Conservation (phyloP, 2,888 invertebrate species). For the Nemotelus pantherinus region DNA sequence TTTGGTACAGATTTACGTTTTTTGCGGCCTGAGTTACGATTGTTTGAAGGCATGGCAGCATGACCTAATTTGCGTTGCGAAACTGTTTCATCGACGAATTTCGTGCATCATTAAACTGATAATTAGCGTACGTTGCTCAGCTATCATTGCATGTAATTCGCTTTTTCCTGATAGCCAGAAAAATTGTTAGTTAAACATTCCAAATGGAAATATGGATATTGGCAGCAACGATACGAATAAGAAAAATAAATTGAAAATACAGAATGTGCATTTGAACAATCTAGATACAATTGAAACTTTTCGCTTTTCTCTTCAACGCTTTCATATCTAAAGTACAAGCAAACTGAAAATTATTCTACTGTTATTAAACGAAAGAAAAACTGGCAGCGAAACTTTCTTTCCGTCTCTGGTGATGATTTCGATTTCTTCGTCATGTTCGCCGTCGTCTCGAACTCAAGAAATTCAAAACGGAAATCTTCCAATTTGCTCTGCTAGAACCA, state of each 20-base stretch:
- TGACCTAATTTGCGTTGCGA: no score
- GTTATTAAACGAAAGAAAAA: conserved; percentile 11
- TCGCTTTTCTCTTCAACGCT: not conserved
- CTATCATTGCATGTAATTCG: not conserved
- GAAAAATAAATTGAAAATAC: not conserved
- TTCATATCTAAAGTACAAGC: conserved; percentile 12
- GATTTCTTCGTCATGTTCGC: no score
- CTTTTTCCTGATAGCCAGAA: not conserved
- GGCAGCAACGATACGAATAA: not conserved
- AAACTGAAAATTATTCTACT: conserved; percentile 11
- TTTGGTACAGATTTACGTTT: not conserved
- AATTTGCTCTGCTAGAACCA: not conserved
- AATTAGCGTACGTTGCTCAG: not conserved
- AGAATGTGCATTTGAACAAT: conserved; percentile 8
- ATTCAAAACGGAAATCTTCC: no score
- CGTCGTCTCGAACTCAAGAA: no score
- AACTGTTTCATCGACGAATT: not conserved
- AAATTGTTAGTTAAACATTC: not conserved
- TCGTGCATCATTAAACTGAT: not conserved
- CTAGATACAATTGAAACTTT: conserved; percentile 13
- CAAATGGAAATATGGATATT: not conserved
- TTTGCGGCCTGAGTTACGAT: not conserved
- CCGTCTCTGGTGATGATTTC: not conserved
- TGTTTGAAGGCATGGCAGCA: no score
- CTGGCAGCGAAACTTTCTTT: not conserved